A percentile compares a stretch with the other conserved stretches of the same genome.
Evolutionary conservation across 2,797 vertebrate species (phyloP).

Genomic region (Dromococcyx pavoninus): DNA sequence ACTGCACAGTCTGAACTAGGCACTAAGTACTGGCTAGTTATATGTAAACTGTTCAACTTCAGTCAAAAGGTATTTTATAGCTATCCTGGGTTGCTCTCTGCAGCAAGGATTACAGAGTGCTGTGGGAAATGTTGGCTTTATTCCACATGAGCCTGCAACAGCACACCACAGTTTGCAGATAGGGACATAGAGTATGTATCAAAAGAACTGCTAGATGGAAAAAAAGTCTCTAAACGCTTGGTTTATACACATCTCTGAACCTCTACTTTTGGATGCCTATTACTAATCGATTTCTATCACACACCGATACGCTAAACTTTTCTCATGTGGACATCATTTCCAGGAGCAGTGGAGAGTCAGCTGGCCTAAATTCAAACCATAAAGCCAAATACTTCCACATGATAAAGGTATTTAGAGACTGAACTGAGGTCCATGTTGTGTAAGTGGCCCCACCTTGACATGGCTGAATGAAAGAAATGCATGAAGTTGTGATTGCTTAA

Average conservation of each 20-base stretch:
- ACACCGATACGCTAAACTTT: not conserved
- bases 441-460: not conserved
- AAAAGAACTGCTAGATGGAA: not conserved
- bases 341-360: not conserved
- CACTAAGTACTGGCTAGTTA: not conserved
- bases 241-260: not conserved
- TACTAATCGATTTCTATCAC: not conserved
- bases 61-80: not conserved
- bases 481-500: not conserved
- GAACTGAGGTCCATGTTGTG: not conserved
- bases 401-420: not conserved
- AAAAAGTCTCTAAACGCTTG: not conserved
- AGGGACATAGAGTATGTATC: fast-evolving
- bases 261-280: not conserved
- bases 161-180: not conserved
- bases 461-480: not conserved
- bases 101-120: not conserved
- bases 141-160: not conserved
- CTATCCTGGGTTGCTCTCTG: not conserved
- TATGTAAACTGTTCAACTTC: not conserved
- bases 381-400: not conserved
- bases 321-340: not conserved
- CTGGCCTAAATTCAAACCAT: not conserved
- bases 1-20: not conserved
- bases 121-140: not conserved